Conservation (phyloP, 2,113 vertebrate species). For the Heteronetta atricapilla region DNA sequence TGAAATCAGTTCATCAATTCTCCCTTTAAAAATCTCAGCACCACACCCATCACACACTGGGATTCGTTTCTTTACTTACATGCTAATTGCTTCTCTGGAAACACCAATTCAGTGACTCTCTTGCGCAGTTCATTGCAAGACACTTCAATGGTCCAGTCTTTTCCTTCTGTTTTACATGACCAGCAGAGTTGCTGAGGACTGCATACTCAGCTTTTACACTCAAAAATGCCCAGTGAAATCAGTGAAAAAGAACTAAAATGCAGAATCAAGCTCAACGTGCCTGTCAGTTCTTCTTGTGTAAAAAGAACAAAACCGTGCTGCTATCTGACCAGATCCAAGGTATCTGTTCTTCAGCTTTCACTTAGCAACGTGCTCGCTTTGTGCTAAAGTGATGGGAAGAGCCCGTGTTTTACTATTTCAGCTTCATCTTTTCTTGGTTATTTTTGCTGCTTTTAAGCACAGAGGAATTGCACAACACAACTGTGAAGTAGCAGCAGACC, state of each 20-base stretch:
- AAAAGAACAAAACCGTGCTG: background rate
- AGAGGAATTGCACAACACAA: background rate
- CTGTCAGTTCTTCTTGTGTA: background rate
- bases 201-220: background rate
- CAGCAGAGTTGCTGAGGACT: background rate
- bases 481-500: background rate
- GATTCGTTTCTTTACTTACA: conserved; percentile 36
- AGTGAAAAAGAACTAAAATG: background rate
- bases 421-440: background rate
- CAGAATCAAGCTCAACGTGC: background rate
- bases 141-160: background rate
- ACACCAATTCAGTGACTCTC: conserved; percentile 7
- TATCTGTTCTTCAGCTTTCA: background rate
- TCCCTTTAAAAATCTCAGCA: conserved; percentile 2
- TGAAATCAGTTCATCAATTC: conserved; percentile 72
- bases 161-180: background rate
- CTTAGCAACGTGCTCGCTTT: background rate
- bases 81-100: conserved; percentile 74
- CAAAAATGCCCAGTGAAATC: background rate
- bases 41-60: background rate
- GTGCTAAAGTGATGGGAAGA: background rate
- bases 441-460: background rate
- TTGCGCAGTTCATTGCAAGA: background rate
- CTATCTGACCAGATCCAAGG: background rate
- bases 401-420: background rate